These are phyloP conservation scores for Platycercus adscitus DNA, from an alignment of 2,113 vertebrate genomes.

Conservation along the genomic window DNA sequence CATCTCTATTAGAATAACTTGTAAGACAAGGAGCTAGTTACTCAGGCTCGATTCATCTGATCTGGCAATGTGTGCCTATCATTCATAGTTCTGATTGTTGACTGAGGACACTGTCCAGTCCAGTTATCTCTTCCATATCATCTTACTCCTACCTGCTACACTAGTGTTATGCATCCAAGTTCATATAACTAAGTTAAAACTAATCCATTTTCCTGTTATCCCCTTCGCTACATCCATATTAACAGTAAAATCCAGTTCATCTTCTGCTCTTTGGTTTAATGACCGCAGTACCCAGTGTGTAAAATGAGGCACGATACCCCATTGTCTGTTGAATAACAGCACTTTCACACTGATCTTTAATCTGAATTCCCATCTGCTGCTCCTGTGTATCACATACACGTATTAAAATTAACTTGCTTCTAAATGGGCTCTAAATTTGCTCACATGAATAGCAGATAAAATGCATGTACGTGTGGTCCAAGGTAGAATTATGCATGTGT, in stretches of 20 bases:
- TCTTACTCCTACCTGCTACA: not conserved
- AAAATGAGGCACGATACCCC: not conserved
- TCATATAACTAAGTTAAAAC: not conserved
- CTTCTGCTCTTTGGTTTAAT: not conserved
- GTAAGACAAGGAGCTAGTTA: not conserved
- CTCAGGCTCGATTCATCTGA: not conserved
- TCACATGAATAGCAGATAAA: not conserved
- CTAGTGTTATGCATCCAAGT: not conserved
- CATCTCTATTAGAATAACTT: slow-evolving; percentile 18
- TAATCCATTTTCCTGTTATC: not conserved
- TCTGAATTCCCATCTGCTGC: slow-evolving; percentile 37
- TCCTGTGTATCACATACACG: not conserved
- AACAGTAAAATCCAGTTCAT: not conserved
- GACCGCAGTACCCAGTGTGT: not conserved
- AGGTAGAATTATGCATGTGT: not conserved
- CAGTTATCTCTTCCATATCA: not conserved
- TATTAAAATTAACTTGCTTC: slow-evolving; percentile 9
- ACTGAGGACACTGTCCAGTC: fast-evolving
- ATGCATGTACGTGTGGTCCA: not conserved
- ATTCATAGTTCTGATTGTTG: not conserved
- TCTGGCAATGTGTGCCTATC: not conserved
- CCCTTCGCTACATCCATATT: fast-evolving
- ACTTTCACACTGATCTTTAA: not conserved
- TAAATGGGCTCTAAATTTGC: not conserved
- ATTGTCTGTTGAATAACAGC: not conserved